Base-by-base conservation (phyloP, 2,113 vertebrate species). In the Meleagris gallopavo region DNA sequence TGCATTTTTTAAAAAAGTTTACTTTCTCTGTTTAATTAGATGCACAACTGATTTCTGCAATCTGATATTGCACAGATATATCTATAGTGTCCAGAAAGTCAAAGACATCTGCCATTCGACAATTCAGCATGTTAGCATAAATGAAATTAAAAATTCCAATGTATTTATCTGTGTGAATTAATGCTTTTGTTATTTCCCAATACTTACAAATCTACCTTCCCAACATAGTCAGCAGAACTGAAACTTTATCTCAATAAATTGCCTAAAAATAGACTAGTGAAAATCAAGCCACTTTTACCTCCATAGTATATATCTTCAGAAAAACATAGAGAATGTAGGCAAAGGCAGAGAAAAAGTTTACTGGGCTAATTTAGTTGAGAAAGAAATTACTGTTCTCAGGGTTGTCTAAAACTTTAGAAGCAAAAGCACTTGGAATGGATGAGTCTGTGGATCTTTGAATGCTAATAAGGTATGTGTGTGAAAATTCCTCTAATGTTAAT, bases 11-110 rank as follows among this genome's bases (percentile, higher is more conserved):
- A 75, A 76, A 85, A 81, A 80, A 40, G 3, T 41, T 93, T 91
- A 65, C 36, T 88, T 36, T 66, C 29, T 50, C 6, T 94, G 12
- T 94, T 94, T 91, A 92, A 91, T 85, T 89, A 92, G 34, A 45
- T 95, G 29, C 20, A 65, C 11, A 76, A 66, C 75, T 94, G 61
- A 54, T 29, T 54, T 54, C 52, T 29, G 25, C 52, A 54, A 83
- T 91, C 46, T 91, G 6, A 91, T 94, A 45, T 74, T 60, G 20
- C 22, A 76, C 52, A 78, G 46, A 55, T 89, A 55, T 60, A 48
- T 1, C 8, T 34, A 54, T 18, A 69, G 3, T 69, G 14, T 43
- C 48, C 46, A 79, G 85, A 86, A 94, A 86, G 4, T 69, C 25
- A 57, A 5, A 13, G 45, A 13, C 4, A 41, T 88, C 54, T 74